Conservation (phyloP, 1,140 invertebrate species). For the Drosophila pallidifrons region DNA sequence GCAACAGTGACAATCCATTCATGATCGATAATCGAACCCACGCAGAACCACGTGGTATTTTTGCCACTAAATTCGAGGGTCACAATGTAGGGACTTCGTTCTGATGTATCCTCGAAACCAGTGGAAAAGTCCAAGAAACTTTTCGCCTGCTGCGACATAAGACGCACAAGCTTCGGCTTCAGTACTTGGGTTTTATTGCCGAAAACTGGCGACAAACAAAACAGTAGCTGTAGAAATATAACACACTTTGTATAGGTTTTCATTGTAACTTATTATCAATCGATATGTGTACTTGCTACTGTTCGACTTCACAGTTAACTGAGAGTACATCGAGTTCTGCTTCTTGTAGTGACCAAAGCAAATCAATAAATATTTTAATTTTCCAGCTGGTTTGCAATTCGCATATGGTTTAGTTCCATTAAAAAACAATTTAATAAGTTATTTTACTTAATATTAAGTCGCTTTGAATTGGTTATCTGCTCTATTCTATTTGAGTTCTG, state of each 20-base stretch:
- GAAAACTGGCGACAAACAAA: background rate
- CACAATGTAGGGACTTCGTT: constrained; percentile 26
- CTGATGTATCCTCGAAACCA: background rate
- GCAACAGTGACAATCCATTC: constrained; percentile 45
- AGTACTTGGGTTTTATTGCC: background rate
- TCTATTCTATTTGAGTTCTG: too few relatives aligned
- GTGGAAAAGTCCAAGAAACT: background rate
- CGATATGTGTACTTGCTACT: background rate
- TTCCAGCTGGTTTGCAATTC: background rate
- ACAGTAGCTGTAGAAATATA: background rate
- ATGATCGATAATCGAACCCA: constrained; percentile 13
- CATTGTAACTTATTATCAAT: background rate
- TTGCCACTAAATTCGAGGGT: constrained; percentile 21
- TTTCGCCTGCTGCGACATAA: background rate
- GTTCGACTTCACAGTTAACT: background rate
- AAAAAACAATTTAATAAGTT: background rate
- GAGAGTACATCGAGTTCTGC: too few relatives aligned
- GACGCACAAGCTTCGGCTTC: constrained; percentile 18
- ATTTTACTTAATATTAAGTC: too few relatives aligned
- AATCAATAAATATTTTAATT: too few relatives aligned
- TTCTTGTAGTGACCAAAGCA: too few relatives aligned
- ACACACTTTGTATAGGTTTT: background rate
- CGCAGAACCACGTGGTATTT: constrained; percentile 27
- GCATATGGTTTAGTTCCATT: background rate
- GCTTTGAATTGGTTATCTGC: too few relatives aligned